These are phyloP conservation scores for Taenaris catops DNA, from an alignment of 2,888 invertebrate species.

Conservation along the genomic window DNA sequence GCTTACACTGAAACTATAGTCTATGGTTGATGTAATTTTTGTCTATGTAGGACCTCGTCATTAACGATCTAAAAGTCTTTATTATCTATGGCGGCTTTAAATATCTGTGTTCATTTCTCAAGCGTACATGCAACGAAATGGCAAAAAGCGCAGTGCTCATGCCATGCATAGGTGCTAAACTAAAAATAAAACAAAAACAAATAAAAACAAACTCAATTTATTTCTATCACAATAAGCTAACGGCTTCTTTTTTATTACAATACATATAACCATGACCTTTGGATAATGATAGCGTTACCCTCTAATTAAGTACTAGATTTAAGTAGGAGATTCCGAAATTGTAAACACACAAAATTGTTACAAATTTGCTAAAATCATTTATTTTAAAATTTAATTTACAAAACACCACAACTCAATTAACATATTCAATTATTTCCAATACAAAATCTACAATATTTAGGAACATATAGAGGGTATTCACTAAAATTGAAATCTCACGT, in stretches of 20 bases:
- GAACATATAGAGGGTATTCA: constrained; percentile 56
- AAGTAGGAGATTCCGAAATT: constrained; percentile 66
- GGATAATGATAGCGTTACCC: constrained; percentile 48
- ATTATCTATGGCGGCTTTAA: no score
- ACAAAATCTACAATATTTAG: constrained; percentile 33
- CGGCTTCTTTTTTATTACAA: constrained; percentile 49
- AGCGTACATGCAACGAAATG: constrained; percentile 29
- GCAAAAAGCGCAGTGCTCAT: constrained; percentile 41
- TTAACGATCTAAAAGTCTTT: no score
- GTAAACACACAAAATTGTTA: constrained; percentile 24
- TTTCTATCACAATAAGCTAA: constrained; percentile 59
- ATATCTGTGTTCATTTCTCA: no score
- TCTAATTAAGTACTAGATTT: constrained; percentile 71
- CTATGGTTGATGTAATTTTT: no score
- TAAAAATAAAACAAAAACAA: constrained; percentile 62
- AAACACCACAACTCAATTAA: constrained; percentile 2
- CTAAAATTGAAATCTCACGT: constrained; percentile 47
- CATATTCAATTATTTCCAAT: constrained; percentile 6
- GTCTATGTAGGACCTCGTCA: no score
- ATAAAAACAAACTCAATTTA: constrained; percentile 66
- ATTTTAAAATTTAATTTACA: no score
- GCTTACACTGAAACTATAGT: no score
- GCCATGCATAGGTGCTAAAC: constrained; percentile 59
- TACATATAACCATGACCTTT: constrained; percentile 50
- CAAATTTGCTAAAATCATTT: constrained; percentile 2